A percentile compares a stretch with the other conserved stretches of the same genome.
Evolutionary conservation across 2,888 invertebrate species (phyloP).

Genomic region (Bimastos eiseni): DNA sequence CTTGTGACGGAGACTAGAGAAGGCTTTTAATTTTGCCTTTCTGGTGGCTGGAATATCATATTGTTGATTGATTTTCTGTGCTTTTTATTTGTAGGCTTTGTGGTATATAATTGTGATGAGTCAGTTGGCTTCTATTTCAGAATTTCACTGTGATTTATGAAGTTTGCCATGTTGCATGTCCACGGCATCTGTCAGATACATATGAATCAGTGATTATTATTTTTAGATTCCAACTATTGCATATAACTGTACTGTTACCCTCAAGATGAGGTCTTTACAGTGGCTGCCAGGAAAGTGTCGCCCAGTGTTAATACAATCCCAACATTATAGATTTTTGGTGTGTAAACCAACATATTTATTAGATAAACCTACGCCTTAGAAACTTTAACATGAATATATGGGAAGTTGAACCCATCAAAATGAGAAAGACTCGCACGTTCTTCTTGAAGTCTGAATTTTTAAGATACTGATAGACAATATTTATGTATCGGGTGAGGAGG

Average conservation of each 20-base stretch:
- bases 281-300: too few species aligned
- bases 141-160: background rate
- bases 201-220: background rate
- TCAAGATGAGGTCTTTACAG: too few species aligned
- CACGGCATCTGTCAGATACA: background rate
- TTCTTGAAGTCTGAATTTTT: background rate
- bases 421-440: background rate
- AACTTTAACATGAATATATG: background rate
- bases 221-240: background rate
- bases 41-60: background rate
- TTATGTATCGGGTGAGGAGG: too few species aligned
- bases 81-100: background rate
- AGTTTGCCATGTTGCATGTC: background rate
- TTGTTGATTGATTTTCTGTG: background rate
- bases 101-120: background rate
- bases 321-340: too few species aligned
- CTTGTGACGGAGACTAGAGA: background rate
- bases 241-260: background rate
- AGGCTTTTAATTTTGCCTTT: background rate
- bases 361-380: too few species aligned
- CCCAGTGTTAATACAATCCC: too few species aligned
- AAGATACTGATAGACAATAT: background rate
- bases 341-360: too few species aligned
- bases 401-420: background rate
- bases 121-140: conserved; percentile 13